Conservation (phyloP, 2,888 invertebrate species). For the Acanthococcus lagerstroemiae region DNA sequence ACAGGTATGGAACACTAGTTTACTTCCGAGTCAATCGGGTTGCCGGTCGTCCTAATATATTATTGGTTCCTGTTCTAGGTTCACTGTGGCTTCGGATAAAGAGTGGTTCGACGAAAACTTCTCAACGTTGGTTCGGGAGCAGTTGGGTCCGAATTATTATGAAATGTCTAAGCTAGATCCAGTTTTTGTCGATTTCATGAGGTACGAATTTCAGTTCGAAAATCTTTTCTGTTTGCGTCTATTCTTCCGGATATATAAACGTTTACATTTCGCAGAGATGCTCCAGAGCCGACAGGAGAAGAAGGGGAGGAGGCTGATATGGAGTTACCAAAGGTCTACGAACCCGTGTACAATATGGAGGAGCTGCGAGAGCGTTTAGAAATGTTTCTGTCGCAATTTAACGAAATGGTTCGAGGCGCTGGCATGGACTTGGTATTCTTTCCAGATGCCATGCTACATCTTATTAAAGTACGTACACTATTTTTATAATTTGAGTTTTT, state of each 20-base stretch:
- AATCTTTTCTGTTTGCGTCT: too few species aligned
- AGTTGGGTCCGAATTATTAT: constrained; percentile 62
- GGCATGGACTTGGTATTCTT: constrained; percentile 96
- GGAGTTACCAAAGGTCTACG: constrained; percentile 92
- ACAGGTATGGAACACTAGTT: constrained; percentile 43
- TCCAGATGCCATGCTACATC: constrained; percentile 90
- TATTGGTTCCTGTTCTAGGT: constrained; percentile 44
- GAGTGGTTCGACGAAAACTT: constrained; percentile 79
- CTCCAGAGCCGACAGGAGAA: constrained; percentile 94
- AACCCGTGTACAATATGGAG: constrained; percentile 74
- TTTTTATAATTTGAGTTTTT: background rate
- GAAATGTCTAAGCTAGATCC: constrained; percentile 65
- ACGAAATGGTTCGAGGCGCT: constrained; percentile 88
- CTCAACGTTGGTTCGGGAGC: constrained; percentile 56
- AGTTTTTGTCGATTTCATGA: constrained; percentile 91
- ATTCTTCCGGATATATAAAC: too few species aligned
- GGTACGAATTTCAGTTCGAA: constrained; percentile 49
- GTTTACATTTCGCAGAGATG: constrained; percentile 64
- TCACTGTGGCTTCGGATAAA: constrained; percentile 65
- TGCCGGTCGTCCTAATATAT: background rate
- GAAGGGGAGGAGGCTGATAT: constrained; percentile 94
- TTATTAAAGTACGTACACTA: constrained; percentile 55
- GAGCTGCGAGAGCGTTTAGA: constrained; percentile 74
- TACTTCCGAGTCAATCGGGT: background rate
- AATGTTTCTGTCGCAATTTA: constrained; percentile 85